phyloP scores from a whole-genome alignment of 1,140 invertebrate species.

The Heliconius melpomene region DNA sequence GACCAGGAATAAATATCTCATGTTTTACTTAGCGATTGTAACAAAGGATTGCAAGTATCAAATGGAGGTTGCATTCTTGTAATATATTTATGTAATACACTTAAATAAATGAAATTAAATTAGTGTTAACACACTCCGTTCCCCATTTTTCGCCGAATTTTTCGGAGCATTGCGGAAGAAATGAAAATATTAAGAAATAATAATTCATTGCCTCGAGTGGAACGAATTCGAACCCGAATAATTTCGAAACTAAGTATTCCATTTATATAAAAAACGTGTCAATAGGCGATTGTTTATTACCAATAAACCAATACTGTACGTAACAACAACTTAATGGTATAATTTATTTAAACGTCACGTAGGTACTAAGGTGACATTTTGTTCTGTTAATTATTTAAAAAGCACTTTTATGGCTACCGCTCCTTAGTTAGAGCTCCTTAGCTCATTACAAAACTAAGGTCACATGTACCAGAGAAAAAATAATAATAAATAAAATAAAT shows the following conservation, averaged over 20 bases:
- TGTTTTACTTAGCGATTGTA: background rate
- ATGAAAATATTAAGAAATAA: no score
- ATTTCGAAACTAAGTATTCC: no score
- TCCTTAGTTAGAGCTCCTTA: background rate
- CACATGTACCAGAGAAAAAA: background rate
- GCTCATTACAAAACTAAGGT: background rate
- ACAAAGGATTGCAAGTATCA: background rate
- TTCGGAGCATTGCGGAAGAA: no score
- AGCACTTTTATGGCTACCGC: constrained; percentile 17
- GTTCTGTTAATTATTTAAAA: constrained; percentile 22
- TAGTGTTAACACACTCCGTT: no score
- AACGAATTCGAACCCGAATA: no score
- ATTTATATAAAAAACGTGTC: background rate
- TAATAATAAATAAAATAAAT: background rate
- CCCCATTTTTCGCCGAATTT: no score
- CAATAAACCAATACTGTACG: background rate
- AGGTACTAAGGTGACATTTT: background rate
- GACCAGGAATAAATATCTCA: background rate
- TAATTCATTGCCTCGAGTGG: no score
- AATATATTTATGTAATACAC: no score
- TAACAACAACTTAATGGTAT: background rate
- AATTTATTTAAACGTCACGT: background rate
- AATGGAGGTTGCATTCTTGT: no score
- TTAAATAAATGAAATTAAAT: no score
- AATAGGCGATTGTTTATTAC: background rate